Conservation (phyloP, 2,797 vertebrate species). For the Amblyopsis hoosieri region DNA sequence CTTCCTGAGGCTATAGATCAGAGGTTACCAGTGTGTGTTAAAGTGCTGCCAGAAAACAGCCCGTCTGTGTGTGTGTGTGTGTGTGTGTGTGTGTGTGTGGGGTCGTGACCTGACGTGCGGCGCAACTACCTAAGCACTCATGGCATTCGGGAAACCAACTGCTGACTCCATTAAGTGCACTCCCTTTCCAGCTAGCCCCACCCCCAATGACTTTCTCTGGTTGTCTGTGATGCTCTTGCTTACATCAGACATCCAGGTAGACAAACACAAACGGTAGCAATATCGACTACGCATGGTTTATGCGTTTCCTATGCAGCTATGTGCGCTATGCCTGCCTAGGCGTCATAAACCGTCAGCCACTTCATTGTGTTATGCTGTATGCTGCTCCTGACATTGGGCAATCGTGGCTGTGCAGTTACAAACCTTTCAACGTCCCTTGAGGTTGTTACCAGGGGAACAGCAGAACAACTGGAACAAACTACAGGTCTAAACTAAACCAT, state of each 20-base stretch:
- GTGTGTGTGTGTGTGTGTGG: conserved; percentile 1
- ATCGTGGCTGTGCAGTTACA: conserved; percentile 52
- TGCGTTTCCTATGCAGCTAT: too few species aligned
- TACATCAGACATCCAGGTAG: too few species aligned
- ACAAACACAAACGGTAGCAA: too few species aligned
- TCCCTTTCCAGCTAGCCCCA: neutral
- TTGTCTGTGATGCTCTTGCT: neutral
- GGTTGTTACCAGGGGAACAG: conserved; percentile 64
- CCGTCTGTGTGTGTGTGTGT: neutral
- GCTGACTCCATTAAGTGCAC: neutral
- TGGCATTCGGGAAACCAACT: conserved; percentile 9
- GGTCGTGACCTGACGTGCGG: conserved; percentile 26
- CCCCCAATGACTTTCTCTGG: neutral
- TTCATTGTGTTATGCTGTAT: too few species aligned
- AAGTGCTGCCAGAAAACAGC: conserved; percentile 16
- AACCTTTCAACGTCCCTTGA: conserved; percentile 53
- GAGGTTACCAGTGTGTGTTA: conserved; percentile 13
- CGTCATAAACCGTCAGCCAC: neutral
- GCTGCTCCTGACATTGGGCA: conserved; percentile 54
- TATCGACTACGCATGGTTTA: too few species aligned
- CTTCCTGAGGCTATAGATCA: conserved; percentile 31
- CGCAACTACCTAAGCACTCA: neutral
- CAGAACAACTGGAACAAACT: conserved; percentile 57
- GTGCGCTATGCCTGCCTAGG: too few species aligned
- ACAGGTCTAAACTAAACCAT: conserved; percentile 47